These are phyloP conservation scores for Xestia ashworthii DNA, from an alignment of 2,888 invertebrate genomes.

Conservation along the genomic window DNA sequence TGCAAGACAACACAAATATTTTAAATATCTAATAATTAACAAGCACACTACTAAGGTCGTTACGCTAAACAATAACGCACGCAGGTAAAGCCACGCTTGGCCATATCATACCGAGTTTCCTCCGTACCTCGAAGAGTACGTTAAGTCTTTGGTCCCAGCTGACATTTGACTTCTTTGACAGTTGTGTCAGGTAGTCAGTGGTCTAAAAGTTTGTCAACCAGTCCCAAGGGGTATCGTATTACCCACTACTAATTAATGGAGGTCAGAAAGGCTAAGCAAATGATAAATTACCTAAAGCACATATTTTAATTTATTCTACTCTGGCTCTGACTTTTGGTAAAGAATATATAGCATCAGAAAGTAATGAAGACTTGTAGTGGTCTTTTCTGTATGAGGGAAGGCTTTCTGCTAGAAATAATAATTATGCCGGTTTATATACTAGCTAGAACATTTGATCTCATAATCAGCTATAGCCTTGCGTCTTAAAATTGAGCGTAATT, in stretches of 20 bases:
- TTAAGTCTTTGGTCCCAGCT: neutral
- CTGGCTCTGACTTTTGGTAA: neutral
- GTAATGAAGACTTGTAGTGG: neutral
- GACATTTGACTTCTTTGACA: neutral
- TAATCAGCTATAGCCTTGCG: neutral
- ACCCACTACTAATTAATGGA: neutral
- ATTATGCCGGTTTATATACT: neutral
- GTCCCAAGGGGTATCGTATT: neutral
- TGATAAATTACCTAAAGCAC: neutral
- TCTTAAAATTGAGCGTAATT: neutral
- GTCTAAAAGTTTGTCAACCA: neutral
- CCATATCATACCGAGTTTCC: neutral
- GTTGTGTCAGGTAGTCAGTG: neutral
- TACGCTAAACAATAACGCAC: neutral
- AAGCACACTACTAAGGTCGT: neutral
- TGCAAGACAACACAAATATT: conserved; percentile 57
- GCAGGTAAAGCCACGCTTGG: neutral
- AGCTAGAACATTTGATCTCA: neutral
- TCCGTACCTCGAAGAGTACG: neutral
- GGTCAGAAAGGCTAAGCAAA: neutral
- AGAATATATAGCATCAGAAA: too few relatives aligned
- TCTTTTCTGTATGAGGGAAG: neutral
- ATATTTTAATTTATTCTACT: neutral
- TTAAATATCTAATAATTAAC: neutral
- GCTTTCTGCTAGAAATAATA: neutral